phyloP scores from a whole-genome alignment of 1,140 invertebrate genomes.

The Drosophila athabasca region DNA sequence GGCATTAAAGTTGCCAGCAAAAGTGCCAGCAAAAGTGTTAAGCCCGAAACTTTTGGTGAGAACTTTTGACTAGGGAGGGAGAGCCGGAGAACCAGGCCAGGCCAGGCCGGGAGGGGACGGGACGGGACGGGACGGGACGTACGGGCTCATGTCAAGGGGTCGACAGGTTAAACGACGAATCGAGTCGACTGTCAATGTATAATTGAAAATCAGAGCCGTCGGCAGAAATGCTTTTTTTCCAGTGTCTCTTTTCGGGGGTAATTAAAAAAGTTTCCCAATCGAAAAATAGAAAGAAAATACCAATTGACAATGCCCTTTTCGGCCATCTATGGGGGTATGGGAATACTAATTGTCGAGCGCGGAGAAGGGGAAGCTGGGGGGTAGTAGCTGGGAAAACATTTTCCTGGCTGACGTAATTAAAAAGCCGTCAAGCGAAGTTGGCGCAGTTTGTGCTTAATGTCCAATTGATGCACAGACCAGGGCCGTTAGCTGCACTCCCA shows the following conservation, averaged over 20 bases:
- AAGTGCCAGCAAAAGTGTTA: conserved; percentile 35
- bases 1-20: conserved; percentile 34
- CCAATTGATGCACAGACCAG: conserved; percentile 69
- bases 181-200: conserved; percentile 67
- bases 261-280: conserved; percentile 71
- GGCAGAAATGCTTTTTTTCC: conserved; percentile 33
- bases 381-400: conserved; percentile 6
- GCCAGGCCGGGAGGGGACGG: too few relatives aligned
- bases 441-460: conserved; percentile 67
- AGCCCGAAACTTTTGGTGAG: conserved; percentile 22
- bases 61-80: conserved; percentile 4
- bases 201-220: conserved; percentile 68
- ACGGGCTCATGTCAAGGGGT: conserved; percentile 53
- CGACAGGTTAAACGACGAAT: conserved; percentile 69
- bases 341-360: conserved; percentile 58
- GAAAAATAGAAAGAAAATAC: conserved; percentile 42
- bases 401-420: conserved; percentile 73
- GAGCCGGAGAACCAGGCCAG: neutral
- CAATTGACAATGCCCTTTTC: conserved; percentile 59
- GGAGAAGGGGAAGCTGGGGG: neutral
- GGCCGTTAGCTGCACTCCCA: conserved; percentile 58
- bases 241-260: conserved; percentile 58
- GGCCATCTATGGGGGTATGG: conserved; percentile 33
- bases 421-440: conserved; percentile 71
- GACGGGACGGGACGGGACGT: too few relatives aligned